These are phyloP conservation scores for Lonchura striata DNA, from an alignment of 2,113 vertebrate species.

Conservation along the genomic window DNA sequence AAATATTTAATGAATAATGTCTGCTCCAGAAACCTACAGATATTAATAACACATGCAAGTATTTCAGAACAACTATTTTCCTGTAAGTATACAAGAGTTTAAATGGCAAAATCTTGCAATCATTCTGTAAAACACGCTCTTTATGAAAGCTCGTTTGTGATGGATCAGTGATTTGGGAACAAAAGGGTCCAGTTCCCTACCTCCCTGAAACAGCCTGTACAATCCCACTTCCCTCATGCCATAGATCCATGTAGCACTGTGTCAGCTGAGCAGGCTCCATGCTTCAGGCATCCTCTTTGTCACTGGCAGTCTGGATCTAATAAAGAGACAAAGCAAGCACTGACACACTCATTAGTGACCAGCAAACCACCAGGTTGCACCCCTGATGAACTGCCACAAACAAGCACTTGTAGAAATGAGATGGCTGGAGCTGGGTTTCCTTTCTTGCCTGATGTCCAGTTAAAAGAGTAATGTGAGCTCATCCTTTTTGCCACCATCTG, in stretches of 20 bases:
- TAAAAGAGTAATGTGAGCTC: background rate
- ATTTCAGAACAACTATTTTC: background rate
- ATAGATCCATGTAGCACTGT: accelerated
- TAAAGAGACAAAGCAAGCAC: background rate
- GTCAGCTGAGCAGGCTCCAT: background rate
- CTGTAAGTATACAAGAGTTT: background rate
- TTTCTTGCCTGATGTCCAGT: background rate
- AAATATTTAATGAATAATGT: background rate
- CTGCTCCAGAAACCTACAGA: background rate
- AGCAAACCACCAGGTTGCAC: background rate
- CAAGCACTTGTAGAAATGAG: background rate
- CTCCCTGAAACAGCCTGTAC: background rate
- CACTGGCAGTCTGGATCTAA: background rate
- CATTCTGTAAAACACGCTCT: background rate
- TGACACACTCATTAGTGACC: background rate
- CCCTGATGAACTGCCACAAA: background rate
- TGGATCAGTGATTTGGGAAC: background rate
- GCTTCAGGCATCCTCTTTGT: background rate
- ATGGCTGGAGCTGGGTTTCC: background rate
- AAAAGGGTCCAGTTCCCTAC: background rate
- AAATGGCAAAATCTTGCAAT: background rate
- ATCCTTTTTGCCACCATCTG: background rate
- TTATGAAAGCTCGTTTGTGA: background rate
- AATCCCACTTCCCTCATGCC: background rate
- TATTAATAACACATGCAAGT: background rate